These are phyloP conservation scores for Regulus satrapa DNA, from an alignment of 2,113 vertebrate species.

Conservation along the genomic window DNA sequence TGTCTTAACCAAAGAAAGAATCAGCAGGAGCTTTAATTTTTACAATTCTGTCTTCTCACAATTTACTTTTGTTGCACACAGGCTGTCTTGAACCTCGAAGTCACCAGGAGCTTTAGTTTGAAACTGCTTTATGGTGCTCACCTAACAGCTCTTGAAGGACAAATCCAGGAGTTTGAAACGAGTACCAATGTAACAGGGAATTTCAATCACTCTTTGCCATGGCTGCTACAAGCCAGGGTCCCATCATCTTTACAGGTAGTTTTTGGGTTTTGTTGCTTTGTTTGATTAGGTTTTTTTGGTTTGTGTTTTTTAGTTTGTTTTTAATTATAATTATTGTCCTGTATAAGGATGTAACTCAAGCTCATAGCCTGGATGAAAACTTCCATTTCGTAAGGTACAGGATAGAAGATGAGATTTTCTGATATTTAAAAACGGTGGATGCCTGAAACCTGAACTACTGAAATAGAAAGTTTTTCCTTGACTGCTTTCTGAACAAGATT, in stretches of 20 bases:
- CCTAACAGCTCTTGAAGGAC: constrained; percentile 35
- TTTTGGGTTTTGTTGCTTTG: background rate
- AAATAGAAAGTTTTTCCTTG: background rate
- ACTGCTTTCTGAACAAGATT: background rate
- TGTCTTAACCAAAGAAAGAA: background rate
- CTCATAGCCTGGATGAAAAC: background rate
- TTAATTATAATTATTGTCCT: background rate
- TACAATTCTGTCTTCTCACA: background rate
- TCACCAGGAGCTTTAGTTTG: constrained; percentile 49
- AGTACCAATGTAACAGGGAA: constrained; percentile 63
- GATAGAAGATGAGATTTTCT: background rate
- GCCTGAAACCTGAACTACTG: background rate
- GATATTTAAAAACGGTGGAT: background rate
- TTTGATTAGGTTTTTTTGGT: too few species aligned
- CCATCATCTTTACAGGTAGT: constrained; percentile 70
- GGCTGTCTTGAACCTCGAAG: constrained; percentile 56
- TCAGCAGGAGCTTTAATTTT: background rate
- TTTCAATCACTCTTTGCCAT: constrained; percentile 71
- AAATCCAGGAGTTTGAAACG: constrained; percentile 46
- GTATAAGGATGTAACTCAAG: background rate
- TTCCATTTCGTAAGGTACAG: background rate
- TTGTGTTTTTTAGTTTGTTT: background rate
- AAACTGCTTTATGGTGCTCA: constrained; percentile 60
- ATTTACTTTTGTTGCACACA: constrained; percentile 3
- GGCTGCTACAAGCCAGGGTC: constrained; percentile 65